Base-by-base conservation (phyloP, 1,140 invertebrate genomes). In the Drosophila micromelanica region DNA sequence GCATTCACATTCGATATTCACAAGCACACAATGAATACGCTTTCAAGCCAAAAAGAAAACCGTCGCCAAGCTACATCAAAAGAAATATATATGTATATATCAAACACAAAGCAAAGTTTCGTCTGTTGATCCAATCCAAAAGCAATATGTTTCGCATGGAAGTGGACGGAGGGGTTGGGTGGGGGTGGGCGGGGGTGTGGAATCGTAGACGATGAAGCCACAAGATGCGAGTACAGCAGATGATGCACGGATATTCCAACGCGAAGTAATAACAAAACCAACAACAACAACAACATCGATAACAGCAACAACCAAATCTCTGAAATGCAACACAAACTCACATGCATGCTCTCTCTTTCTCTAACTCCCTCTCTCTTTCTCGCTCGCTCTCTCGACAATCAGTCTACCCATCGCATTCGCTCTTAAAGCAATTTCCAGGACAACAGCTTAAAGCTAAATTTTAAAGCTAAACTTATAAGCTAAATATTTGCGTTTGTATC, bases 371-470 rank as follows among this genome's bases (percentile, higher is more conserved):
- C 15, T 15, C 35, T 5, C 46, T 15, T 46, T 51, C 12, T 13
- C 30, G 15, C 45, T 15, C 20, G 17, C 59, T 15, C 5, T 23
- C 32, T 40, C 32, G 3, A n/a, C 11, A 5, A 8, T 6, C 35
- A 15, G 30, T 0, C 51, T 13, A n/a, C 5, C 5, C 12, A 3
- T 13, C 51, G 5, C 27, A 37, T 37, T 57, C 23, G 4, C n/a
- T 13, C 12, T 27, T 27, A 51, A 51, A 62, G 59, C 46, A 62
- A 67, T 67, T 67, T 67, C 54, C 64, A 67, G 52, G 15, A n/a
- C 32, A 9, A 20, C 45, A 42, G 15, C 54, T 60, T 68, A 68
- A 43, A n/a, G 23, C 37, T 68, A 17, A 68, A 15, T 23, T 68
- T 42, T 23, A 45, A 40, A 42, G 11, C 35, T 60, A 60, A 1